These are phyloP conservation scores for Apogon hyalosoma DNA, from an alignment of 2,797 vertebrate genomes.

Conservation along the genomic window DNA sequence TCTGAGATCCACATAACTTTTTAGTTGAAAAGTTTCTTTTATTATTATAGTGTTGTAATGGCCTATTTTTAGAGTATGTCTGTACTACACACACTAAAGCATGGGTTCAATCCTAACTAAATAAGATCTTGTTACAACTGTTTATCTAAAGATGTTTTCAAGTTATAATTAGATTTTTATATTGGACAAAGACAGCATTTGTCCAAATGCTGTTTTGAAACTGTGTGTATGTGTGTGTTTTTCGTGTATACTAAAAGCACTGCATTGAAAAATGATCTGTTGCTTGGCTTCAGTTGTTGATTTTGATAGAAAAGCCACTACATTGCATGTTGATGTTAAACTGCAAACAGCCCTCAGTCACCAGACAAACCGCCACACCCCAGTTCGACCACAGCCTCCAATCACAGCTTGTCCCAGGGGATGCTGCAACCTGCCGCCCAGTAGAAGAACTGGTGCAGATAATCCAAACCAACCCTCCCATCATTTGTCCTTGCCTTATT, in stretches of 20 bases:
- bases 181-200: too few species aligned
- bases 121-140: too few species aligned
- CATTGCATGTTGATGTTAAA: slow-evolving; percentile 20
- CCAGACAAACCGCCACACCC: slow-evolving; percentile 58
- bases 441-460: slow-evolving; percentile 50
- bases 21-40: too few species aligned
- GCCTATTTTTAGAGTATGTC: too few species aligned
- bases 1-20: too few species aligned
- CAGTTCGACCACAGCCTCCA: slow-evolving; percentile 35
- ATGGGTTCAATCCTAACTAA: too few species aligned
- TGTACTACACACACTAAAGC: too few species aligned
- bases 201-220: too few species aligned
- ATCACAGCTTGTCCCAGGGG: slow-evolving; percentile 58
- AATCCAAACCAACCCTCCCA: slow-evolving; percentile 46
- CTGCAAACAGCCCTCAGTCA: slow-evolving; percentile 35
- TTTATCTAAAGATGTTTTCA: too few species aligned
- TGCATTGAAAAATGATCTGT: slow-evolving; percentile 22
- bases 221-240: background rate
- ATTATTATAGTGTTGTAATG: too few species aligned
- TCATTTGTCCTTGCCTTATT: slow-evolving; percentile 53
- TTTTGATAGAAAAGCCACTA: slow-evolving; percentile 23
- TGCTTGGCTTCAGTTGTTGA: slow-evolving; percentile 2
- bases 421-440: slow-evolving; percentile 51
- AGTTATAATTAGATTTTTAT: too few species aligned
- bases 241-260: background rate